Base-by-base conservation (phyloP, 1,140 invertebrate genomes). In the Nebria ingens region DNA sequence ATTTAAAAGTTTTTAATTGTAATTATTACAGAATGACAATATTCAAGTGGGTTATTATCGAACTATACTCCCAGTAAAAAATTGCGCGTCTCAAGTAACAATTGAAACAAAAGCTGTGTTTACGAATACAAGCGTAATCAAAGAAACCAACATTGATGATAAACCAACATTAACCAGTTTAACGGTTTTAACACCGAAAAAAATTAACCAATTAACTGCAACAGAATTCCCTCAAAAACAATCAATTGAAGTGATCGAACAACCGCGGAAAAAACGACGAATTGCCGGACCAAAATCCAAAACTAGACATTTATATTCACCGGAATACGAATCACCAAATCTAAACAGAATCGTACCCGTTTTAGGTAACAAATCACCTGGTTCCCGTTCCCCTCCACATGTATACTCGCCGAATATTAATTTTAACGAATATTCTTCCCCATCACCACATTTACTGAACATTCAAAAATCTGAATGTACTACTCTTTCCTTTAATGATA, bases 91-190 rank as follows among this genome's bases (percentile, higher is more conserved):
- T 20, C 42, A 51, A 45, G 20, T 51, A 52, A 12, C 3, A 49
- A 21, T 55, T 51, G 42, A 55, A 40, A 55, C 29, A n/a, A 53
- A 13, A 55, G 51, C 20, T 9, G 59, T 29, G 52, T 57, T 51
- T 3, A 45, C 40, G 17, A 45, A 45, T 45, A 45, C 40, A 45
- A 17, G 4, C 17, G 6, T n/a, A 9, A 9, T 17, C 9, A 17
- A 45, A 45, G 40, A 9, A 12, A 11, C 15, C 17, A 12, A 9
- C 3, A 9, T 17, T 17, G 40, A 45, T 12, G 9, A 3, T 4
- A 45, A 17, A 12, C 3, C 40, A 9, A 4, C 17, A 6, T 6
- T 34, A n/a, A 34, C 6, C 3, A 45, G 17, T 45, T 12, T 45
- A 17, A 45, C 40, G 9, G 17, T 45, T 17, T 17, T 45, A 4